phyloP scores from a whole-genome alignment of 1,140 invertebrate genomes.

The Octopus sinensis region DNA sequence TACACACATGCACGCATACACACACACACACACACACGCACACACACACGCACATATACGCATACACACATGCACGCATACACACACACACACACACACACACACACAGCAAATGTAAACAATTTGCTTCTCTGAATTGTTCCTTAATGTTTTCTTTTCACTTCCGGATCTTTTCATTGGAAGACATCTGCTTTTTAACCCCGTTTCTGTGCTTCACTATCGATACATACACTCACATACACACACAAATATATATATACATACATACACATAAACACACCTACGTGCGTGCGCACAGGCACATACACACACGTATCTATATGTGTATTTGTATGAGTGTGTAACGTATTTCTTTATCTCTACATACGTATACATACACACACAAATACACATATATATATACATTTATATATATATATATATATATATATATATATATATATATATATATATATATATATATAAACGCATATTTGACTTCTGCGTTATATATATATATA shows the following conservation, averaged over 20 bases:
- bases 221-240: background rate
- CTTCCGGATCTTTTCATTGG: no score
- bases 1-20: slow-evolving; percentile 1
- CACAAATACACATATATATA: background rate
- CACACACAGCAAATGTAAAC: background rate
- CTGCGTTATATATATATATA: no score
- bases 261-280: background rate
- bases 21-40: background rate
- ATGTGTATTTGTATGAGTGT: background rate
- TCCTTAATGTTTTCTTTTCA: no score
- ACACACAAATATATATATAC: background rate
- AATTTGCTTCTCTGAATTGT: no score
- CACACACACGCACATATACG: background rate
- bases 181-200: no score
- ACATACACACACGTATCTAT: background rate
- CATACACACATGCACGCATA: background rate
- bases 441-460: slow-evolving; percentile 1
- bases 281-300: background rate
- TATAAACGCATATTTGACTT: background rate
- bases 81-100: background rate
- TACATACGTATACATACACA: background rate
- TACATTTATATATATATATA: background rate
- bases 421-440: background rate
- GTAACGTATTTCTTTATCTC: background rate
- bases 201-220: background rate